phyloP scores from a whole-genome alignment of 2,888 invertebrate genomes.

The Aporophyla nigra region DNA sequence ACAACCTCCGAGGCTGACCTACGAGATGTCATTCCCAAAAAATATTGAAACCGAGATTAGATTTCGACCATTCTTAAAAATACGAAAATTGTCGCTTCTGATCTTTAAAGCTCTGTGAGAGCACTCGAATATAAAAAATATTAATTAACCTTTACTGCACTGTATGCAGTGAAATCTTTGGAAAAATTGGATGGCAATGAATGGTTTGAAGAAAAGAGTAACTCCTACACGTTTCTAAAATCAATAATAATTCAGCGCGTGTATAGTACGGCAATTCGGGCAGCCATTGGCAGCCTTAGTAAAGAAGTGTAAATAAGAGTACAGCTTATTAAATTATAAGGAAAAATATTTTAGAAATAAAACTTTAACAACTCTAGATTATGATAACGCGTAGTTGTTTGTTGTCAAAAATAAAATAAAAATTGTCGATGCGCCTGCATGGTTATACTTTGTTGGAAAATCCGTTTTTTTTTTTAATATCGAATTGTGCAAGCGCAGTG shows the following conservation, averaged over 20 bases:
- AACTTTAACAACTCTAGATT: conserved; percentile 23
- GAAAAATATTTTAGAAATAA: conserved; percentile 17
- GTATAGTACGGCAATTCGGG: conserved; percentile 25
- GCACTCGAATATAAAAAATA: too few species aligned
- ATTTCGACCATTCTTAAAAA: not conserved
- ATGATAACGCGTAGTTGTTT: conserved; percentile 21
- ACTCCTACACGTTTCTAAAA: conserved; percentile 35
- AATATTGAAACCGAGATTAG: not conserved
- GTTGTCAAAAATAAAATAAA: conserved; percentile 22
- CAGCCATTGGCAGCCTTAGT: conserved; percentile 37
- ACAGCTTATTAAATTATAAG: conserved; percentile 41
- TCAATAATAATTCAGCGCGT: conserved; percentile 21
- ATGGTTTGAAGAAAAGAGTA: not conserved
- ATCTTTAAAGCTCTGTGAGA: not conserved
- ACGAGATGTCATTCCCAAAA: too few species aligned
- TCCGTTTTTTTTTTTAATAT: conserved; percentile 11
- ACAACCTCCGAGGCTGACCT: too few species aligned
- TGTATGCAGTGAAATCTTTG: not conserved
- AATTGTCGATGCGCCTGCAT: conserved; percentile 16
- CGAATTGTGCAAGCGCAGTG: conserved; percentile 19
- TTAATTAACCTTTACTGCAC: not conserved
- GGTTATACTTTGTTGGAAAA: not conserved
- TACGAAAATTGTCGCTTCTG: not conserved
- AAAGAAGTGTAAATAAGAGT: conserved; percentile 49
- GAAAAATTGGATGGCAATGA: too few species aligned